Conservation (phyloP, 2,888 invertebrate species). For the Lumbricus terrestris region DNA sequence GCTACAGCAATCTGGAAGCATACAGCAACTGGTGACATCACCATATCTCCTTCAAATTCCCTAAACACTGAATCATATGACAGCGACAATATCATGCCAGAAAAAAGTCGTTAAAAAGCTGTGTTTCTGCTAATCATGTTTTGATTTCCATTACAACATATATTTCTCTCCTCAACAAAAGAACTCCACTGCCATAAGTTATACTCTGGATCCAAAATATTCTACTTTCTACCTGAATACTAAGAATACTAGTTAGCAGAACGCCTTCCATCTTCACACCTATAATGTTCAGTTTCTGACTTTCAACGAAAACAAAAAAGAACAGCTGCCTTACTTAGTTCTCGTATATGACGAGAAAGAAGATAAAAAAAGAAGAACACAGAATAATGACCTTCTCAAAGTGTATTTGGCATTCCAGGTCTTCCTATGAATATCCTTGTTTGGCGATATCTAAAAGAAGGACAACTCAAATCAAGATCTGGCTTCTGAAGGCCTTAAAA, state of each 20-base stretch:
- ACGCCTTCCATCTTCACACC: not conserved
- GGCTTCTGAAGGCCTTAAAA: not conserved
- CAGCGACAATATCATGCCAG: no score
- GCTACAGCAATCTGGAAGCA: not conserved
- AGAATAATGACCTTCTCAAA: conserved; percentile 61
- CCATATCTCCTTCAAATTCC: not conserved
- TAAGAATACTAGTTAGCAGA: not conserved
- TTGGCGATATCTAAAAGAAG: conserved; percentile 66
- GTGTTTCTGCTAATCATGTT: not conserved
- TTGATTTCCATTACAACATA: not conserved
- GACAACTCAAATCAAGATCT: not conserved
- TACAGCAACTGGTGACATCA: not conserved
- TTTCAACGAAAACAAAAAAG: not conserved
- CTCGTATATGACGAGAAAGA: not conserved
- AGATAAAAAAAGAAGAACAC: not conserved
- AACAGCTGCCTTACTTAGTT: not conserved
- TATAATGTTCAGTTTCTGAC: no score
- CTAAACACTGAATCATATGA: no score
- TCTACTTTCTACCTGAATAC: not conserved
- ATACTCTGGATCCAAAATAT: not conserved
- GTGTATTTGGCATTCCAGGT: conserved; percentile 79
- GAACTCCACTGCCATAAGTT: not conserved
- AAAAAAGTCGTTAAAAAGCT: no score
- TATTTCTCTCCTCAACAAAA: not conserved
- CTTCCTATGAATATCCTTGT: conserved; percentile 64